Evolutionary conservation across 2,888 invertebrate genomes (phyloP), one percentile per base, ranked within the genome.

Genomic region (Acheta domesticus): DNA sequence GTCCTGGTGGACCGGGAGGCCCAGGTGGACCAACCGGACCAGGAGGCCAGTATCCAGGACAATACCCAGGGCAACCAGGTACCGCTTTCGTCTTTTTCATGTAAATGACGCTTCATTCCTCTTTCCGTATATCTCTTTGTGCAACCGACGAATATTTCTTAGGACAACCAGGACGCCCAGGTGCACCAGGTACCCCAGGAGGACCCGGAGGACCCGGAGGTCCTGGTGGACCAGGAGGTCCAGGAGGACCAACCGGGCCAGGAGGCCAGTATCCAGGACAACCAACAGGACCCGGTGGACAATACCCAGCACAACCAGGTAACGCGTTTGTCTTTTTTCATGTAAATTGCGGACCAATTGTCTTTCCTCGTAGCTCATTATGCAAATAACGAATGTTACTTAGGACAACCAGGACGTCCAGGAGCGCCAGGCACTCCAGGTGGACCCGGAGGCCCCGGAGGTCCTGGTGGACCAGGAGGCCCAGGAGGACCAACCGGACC

Each of bases 391-490:
- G 0, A 1, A 74, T 78, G 73, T 21, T 74, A 77, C 19, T 50
- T 75, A n/a, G 80, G 76, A 78, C 76, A 76, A 12, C 78, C 79
- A 36, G 81, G 78, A 76, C 21, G 62, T 11, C 80, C 81, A n/a
- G 80, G 80, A 20, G 20, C 50, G 0, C 83, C 81, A 77, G 82
- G 83, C 62, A 76, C 81, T 62, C 83, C 83, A 36, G 82, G 81
- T 76, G 12, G 23, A 19, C 80, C 81, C 83, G 76, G 79, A 82
- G 79, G 78, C 82, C 79, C 79, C 77, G 78, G 82, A 5, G 84
- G 85, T 0, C 85, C 85, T 11, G 81, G 85, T 49, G 75, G 78
- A 87, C 89, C 84, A 88, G 84, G 80, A 76, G 48, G 62, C 12
- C 81, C 80, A 23, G 78, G 49, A n/a, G 77, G 50, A 48, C 79